Evolutionary conservation across 2,888 invertebrate species (phyloP), one percentile per base, ranked within the genome.

Genomic region (Ptilodon capucinus): DNA sequence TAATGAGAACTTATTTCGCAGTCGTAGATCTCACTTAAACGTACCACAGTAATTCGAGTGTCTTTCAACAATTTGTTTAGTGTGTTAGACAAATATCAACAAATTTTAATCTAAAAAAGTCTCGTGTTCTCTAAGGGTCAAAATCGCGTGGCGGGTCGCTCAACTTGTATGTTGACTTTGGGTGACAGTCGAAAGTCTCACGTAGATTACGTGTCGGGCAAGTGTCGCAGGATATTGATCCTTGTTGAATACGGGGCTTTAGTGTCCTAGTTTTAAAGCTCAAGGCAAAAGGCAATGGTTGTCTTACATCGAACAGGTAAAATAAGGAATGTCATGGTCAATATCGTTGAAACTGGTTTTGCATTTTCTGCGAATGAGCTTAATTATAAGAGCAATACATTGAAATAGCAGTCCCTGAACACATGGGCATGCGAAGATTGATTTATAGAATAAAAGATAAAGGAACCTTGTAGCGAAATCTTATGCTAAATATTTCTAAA

Each of bases 281-380:
- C 68, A 52, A 53, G 60, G 57, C 68, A 60, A 51, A 54, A 57
- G 65, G 65, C 67, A 67, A 57, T 42, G 59, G 48, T 54, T 60
- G 50, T 64, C 65, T 64, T 57, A 59, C 28, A 51, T 57, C 25
- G 57, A 60, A 65, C 64, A 68, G 68, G 60, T 63, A 68, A 66
- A 68, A 57, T 57, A 64, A 59, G 70, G 70, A 70, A 70, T 70
- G 70, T 70, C 71, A 70, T 70, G 70, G 66, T 68, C 57, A 58
- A 61, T 64, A 46, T 62, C 64, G 63, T 60, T 63, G 68, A 52
- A 64, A 59, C 59, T 48, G 55, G 64, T 64, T 65, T n/a, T 59
- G 57, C 55, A 66, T 54, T 42, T 57, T 53, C 40, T 52, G 55
- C 57, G 52, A 61, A 66, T 61, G 58, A 59, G 67, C 67, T 48